These are phyloP conservation scores for Isurus oxyrinchus DNA, from an alignment of 2,113 vertebrate genomes.

Conservation along the genomic window DNA sequence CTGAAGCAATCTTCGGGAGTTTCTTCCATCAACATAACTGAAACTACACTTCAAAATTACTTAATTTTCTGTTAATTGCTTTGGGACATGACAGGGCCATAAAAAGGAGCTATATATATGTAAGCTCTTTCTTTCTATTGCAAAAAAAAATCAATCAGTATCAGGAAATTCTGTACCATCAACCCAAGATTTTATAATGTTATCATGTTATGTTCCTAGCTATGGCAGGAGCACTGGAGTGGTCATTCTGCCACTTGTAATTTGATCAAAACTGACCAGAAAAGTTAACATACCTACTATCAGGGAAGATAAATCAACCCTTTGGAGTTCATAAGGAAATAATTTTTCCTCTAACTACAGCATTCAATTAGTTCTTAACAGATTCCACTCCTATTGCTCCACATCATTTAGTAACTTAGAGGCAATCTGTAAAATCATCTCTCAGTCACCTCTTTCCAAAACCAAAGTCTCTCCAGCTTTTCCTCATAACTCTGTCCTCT, in stretches of 20 bases:
- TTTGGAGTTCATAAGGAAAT: background rate
- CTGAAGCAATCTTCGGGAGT: background rate
- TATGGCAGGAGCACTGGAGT: no score
- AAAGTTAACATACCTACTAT: no score
- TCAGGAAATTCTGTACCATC: no score
- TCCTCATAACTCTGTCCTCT: background rate
- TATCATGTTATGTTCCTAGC: no score
- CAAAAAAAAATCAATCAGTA: no score
- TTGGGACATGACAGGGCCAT: no score
- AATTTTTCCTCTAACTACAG: background rate
- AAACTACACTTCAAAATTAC: background rate
- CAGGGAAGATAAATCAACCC: background rate
- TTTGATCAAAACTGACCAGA: no score
- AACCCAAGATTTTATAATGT: no score
- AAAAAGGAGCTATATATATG: no score
- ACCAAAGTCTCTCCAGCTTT: background rate
- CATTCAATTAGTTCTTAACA: background rate
- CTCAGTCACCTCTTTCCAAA: background rate
- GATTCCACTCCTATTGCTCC: background rate
- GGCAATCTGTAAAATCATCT: background rate
- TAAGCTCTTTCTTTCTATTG: no score
- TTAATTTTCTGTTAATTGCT: no score
- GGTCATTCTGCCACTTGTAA: no score
- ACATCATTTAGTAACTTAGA: background rate
- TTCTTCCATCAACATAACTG: background rate